Evolutionary conservation across 2,797 vertebrate genomes (phyloP).

Genomic region (Cephalopachus bancanus): DNA sequence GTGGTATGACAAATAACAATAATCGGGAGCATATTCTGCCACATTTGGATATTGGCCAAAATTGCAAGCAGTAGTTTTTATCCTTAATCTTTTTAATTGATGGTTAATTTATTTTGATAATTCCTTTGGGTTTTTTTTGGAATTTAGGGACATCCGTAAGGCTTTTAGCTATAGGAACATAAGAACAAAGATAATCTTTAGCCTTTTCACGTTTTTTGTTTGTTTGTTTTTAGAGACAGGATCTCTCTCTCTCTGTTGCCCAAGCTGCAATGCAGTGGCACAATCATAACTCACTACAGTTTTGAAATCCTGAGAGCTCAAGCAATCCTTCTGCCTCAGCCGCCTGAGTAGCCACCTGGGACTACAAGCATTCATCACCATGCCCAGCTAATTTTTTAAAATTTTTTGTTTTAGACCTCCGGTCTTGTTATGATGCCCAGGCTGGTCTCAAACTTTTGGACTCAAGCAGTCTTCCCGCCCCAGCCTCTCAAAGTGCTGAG

Average conservation of each 20-base stretch:
- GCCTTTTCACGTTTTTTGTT: neutral
- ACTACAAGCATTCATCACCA: neutral
- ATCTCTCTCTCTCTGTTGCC: neutral
- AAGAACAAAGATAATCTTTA: neutral
- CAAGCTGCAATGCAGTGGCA: neutral
- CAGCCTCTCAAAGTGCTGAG: neutral
- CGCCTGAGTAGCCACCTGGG: neutral
- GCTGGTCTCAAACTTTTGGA: neutral
- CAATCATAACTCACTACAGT: neutral
- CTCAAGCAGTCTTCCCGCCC: neutral
- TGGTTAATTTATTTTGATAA: slow-evolving; percentile 48
- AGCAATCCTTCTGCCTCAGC: neutral
- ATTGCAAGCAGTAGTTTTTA: neutral
- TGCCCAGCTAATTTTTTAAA: neutral
- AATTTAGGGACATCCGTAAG: neutral
- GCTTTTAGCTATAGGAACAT: neutral
- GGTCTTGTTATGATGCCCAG: neutral
- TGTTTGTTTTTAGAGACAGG: neutral
- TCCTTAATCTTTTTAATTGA: neutral
- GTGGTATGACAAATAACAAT: neutral
- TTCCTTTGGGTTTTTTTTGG: slow-evolving; percentile 30
- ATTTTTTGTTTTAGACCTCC: neutral
- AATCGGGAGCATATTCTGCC: slow-evolving; percentile 9
- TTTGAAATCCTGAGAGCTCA: neutral
- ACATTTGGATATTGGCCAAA: neutral